Percentiles rank a stretch among this genome's conserved stretches.
Evolutionary conservation across 35 echinoderm and acorn worm genomes (phyloP).

Genomic region (Eucidaris tribuloides): DNA sequence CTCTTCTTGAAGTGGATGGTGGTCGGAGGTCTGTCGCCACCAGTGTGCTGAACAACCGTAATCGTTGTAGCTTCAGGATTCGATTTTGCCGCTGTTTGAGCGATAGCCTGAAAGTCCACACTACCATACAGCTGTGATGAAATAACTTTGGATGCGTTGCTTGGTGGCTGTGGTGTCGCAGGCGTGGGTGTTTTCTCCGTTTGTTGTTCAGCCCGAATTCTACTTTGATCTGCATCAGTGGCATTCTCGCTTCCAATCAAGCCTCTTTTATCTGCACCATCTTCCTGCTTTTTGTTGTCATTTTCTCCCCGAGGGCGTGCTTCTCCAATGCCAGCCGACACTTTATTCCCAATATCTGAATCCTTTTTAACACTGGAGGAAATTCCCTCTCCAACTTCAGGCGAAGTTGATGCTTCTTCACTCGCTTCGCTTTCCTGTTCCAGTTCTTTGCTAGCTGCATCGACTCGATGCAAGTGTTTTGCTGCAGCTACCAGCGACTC

Average conservation of each 20-base stretch:
- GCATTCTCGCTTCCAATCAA: no score
- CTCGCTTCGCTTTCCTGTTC: background rate
- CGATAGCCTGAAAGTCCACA: conserved; percentile 71
- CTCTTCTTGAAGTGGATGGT: conserved; percentile 91
- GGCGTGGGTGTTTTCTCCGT: background rate
- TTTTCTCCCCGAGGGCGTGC: no score
- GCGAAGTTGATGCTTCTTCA: no score
- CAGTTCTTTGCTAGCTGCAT: no score
- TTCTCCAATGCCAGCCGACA: no score
- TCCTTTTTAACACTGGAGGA: no score
- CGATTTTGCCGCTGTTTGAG: conserved; percentile 57
- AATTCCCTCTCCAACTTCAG: no score
- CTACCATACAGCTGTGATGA: background rate
- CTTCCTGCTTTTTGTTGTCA: no score
- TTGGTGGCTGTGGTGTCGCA: background rate
- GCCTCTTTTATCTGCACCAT: background rate
- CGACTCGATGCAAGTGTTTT: no score
- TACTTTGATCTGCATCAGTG: background rate
- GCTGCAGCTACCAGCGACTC: background rate
- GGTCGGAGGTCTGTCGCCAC: conserved; percentile 43
- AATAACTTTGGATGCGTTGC: background rate
- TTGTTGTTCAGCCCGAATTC: background rate
- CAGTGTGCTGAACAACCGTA: conserved; percentile 75
- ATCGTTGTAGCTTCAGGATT: conserved; percentile 83
- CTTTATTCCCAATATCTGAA: no score